Percentiles rank a stretch among this genome's conserved stretches.
phyloP scores from a whole-genome alignment of 2,888 invertebrate species.

The Amorpha juglandis region DNA sequence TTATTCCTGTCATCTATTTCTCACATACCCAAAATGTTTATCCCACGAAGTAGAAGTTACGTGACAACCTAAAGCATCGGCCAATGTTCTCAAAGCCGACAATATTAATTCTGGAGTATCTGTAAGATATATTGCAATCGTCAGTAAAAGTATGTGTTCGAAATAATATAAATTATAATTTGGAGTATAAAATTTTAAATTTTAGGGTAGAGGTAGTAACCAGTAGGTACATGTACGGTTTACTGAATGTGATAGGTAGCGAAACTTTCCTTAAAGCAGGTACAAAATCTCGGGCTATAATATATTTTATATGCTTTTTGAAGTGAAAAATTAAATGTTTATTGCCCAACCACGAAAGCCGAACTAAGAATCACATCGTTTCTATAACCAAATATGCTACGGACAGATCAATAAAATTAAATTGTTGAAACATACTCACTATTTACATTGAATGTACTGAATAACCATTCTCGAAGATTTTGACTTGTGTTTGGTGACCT shows the following conservation, averaged over 20 bases:
- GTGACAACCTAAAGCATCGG: constrained; percentile 91
- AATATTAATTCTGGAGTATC: constrained; percentile 88
- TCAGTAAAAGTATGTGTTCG: background rate
- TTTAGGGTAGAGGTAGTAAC: too few species aligned
- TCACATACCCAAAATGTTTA: constrained; percentile 82
- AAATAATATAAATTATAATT: background rate
- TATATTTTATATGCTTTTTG: too few species aligned
- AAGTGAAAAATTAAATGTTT: too few species aligned
- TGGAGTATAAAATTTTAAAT: too few species aligned
- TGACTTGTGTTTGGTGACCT: constrained; percentile 86
- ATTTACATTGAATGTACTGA: constrained; percentile 83
- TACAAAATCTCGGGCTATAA: too few species aligned
- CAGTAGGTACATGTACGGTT: too few species aligned
- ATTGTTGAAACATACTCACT: constrained; percentile 63
- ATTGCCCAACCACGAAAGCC: background rate
- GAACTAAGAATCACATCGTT: too few species aligned
- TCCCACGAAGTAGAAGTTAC: constrained; percentile 93
- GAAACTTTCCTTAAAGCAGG: too few species aligned
- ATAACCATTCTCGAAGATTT: constrained; percentile 87
- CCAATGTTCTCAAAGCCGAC: constrained; percentile 89
- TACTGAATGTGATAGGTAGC: too few species aligned
- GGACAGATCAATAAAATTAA: background rate
- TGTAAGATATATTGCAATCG: constrained; percentile 47
- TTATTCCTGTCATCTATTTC: background rate
- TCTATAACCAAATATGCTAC: background rate